Percentiles rank a stretch among this genome's conserved stretches.
Evolutionary conservation across 2,888 invertebrate species (phyloP).

Genomic region (Plagiodera versicolora): DNA sequence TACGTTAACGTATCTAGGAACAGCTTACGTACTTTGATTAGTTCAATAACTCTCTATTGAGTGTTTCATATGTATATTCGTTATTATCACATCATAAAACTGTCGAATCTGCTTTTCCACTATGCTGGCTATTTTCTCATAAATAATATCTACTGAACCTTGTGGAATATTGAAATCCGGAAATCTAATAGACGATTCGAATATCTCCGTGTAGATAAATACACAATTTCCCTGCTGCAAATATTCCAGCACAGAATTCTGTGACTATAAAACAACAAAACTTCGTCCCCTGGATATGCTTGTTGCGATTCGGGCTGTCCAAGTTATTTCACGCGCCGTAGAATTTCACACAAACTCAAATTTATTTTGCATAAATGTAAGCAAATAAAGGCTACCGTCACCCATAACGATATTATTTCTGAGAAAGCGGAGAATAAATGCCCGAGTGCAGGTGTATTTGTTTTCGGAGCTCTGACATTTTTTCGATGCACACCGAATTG

Average conservation of each 20-base stretch:
- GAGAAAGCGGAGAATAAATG: slow-evolving; percentile 11
- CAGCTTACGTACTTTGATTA: too few relatives aligned
- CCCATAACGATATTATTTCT: slow-evolving; percentile 17
- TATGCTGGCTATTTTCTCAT: too few relatives aligned
- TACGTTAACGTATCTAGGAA: too few relatives aligned
- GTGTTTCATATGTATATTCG: too few relatives aligned
- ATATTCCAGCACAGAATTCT: slow-evolving; percentile 37
- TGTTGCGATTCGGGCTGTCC: slow-evolving; percentile 27
- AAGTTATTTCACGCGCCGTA: slow-evolving; percentile 30
- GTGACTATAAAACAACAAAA: slow-evolving; percentile 22
- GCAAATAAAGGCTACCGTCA: slow-evolving; percentile 24
- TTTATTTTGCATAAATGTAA: slow-evolving; percentile 29
- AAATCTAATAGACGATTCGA: slow-evolving; percentile 2
- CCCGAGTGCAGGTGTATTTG: background rate
- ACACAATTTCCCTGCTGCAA: slow-evolving; percentile 33
- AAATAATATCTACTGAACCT: too few relatives aligned
- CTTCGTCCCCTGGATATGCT: slow-evolving; percentile 20
- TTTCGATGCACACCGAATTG: too few relatives aligned
- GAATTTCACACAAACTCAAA: slow-evolving; percentile 24
- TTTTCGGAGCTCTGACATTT: background rate
- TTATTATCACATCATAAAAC: too few relatives aligned
- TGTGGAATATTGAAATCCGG: slow-evolving; percentile 1
- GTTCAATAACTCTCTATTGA: too few relatives aligned
- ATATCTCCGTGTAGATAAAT: slow-evolving; percentile 9
- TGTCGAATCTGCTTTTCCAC: too few relatives aligned